Evolutionary conservation across 2,888 invertebrate genomes (phyloP).

Genomic region (Agrotis clavis): DNA sequence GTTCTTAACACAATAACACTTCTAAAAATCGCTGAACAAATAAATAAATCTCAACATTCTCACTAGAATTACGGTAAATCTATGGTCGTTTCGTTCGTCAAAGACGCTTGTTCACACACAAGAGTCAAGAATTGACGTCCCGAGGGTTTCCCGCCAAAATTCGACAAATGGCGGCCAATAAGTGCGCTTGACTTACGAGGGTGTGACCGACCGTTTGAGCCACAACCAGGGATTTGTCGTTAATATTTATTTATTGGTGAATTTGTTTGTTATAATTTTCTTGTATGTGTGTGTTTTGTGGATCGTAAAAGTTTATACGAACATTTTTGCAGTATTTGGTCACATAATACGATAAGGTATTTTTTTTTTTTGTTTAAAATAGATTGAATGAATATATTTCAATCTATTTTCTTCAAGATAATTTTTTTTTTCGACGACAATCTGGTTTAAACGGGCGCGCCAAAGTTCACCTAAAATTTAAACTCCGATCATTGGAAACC

Average conservation of each 20-base stretch:
- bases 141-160: constrained; percentile 40
- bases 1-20: too few relatives aligned
- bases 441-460: too few relatives aligned
- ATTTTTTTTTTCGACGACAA: too few relatives aligned
- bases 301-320: background rate
- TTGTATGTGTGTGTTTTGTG: background rate
- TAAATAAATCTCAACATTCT: constrained; percentile 19
- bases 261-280: background rate
- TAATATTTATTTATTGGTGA: constrained; percentile 30
- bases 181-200: constrained; percentile 27
- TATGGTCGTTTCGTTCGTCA: constrained; percentile 56
- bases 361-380: too few relatives aligned
- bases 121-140: constrained; percentile 55
- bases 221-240: constrained; percentile 10
- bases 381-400: too few relatives aligned
- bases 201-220: constrained; percentile 5
- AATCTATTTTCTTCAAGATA: too few relatives aligned
- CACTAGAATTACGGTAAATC: constrained; percentile 27
- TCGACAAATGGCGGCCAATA: constrained; percentile 53
- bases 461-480: too few relatives aligned
- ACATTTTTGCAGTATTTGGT: too few relatives aligned
- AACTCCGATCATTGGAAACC: too few relatives aligned
- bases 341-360: too few relatives aligned
- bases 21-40: background rate
- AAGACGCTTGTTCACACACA: constrained; percentile 60